Conservation (phyloP, 1,140 invertebrate species). For the Leucophenga varia region DNA sequence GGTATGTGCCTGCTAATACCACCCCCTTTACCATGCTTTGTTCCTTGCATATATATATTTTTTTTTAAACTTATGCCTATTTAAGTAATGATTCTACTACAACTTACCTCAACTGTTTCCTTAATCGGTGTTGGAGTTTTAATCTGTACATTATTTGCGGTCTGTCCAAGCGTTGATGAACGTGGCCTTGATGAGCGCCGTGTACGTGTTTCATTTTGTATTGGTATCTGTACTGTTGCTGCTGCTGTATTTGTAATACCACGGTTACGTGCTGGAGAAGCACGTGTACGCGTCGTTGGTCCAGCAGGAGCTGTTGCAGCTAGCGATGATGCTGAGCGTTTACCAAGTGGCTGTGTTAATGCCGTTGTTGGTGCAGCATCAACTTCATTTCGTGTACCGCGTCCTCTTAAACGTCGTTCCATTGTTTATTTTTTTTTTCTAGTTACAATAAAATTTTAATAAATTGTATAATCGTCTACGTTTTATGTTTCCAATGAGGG, state of each 20-base stretch:
- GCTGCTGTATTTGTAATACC: conserved; percentile 8
- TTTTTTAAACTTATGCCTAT: too few species aligned
- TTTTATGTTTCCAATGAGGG: too few species aligned
- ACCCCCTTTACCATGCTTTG: too few species aligned
- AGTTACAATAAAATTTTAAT: too few species aligned
- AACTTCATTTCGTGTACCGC: conserved; percentile 33
- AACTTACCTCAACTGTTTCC: conserved; percentile 36
- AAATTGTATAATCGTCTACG: too few species aligned
- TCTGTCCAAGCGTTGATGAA: conserved; percentile 18
- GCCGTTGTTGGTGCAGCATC: conserved; percentile 15
- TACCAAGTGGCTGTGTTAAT: conserved; percentile 15
- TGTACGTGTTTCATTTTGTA: conserved; percentile 17
- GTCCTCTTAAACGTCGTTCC: conserved; percentile 38
- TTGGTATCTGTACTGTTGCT: conserved; percentile 3
- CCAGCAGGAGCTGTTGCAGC: conserved; percentile 1
- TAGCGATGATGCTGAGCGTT: conserved; percentile 11
- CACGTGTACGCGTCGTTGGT: conserved; percentile 27
- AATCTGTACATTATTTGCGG: conserved; percentile 6
- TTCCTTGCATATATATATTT: background rate
- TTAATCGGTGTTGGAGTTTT: conserved; percentile 36
- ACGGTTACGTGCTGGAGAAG: conserved; percentile 31
- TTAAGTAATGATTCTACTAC: too few species aligned
- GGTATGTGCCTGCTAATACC: background rate
- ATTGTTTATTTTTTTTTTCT: too few species aligned
- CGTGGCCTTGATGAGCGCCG: conserved; percentile 44